Evolutionary conservation across 1,140 invertebrate species (phyloP).

Genomic region (Geopemphigus sp.): DNA sequence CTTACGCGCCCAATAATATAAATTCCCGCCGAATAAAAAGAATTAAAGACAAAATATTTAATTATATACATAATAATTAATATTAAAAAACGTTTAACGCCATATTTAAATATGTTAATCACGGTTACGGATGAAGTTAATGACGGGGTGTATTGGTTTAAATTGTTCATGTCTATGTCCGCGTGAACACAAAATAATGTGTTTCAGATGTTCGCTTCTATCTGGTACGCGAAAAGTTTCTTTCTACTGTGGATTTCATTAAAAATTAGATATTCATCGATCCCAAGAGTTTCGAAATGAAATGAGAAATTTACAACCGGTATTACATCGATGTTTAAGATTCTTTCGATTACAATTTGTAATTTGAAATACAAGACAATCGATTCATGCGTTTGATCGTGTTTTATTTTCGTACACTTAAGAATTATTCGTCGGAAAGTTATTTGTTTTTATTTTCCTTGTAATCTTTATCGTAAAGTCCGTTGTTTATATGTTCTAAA

Average conservation of each 20-base stretch:
- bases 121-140: not conserved
- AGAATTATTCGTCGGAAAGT: not conserved
- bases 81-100: too few species aligned
- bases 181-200: not conserved
- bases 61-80: too few species aligned
- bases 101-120: not conserved
- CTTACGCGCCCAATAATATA: too few species aligned
- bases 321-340: slow-evolving; percentile 8
- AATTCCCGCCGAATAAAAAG: too few species aligned
- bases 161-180: not conserved
- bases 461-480: too few species aligned
- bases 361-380: not conserved
- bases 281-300: slow-evolving; percentile 10
- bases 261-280: slow-evolving; percentile 24
- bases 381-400: slow-evolving; percentile 2
- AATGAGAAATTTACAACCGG: slow-evolving; percentile 36
- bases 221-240: not conserved
- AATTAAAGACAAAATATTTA: too few species aligned
- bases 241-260: slow-evolving; percentile 13
- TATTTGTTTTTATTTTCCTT: slow-evolving; percentile 2
- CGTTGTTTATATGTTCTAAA: too few species aligned
- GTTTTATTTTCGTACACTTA: not conserved
- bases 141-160: not conserved
- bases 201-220: not conserved
- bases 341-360: not conserved